phyloP scores from a whole-genome alignment of 1,140 invertebrate genomes.

The Drosophila bocki region DNA sequence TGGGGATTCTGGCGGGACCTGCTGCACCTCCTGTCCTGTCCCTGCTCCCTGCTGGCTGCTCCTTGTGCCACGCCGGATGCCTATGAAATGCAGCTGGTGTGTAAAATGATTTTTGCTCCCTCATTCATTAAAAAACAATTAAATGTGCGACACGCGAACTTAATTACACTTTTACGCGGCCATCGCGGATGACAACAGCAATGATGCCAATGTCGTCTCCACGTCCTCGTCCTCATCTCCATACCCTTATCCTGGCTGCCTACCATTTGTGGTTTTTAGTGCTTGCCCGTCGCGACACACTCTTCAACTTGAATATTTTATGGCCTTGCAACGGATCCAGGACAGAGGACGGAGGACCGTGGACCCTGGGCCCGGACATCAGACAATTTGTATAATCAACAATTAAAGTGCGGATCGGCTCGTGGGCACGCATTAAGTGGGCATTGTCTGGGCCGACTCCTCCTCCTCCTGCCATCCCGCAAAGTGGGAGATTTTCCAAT shows the following conservation, averaged over 20 bases:
- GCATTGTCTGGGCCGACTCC: constrained; percentile 47
- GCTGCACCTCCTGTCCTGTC: not conserved
- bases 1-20: not conserved
- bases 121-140: constrained; percentile 80
- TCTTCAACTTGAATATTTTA: constrained; percentile 68
- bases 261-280: constrained; percentile 36
- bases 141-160: constrained; percentile 75
- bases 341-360: not conserved
- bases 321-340: constrained; percentile 42
- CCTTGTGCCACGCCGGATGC: constrained; percentile 10
- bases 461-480: not conserved
- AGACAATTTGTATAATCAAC: constrained; percentile 70
- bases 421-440: constrained; percentile 64
- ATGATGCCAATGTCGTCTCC: constrained; percentile 36
- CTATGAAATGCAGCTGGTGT: constrained; percentile 62
- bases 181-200: constrained; percentile 34
- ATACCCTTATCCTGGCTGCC: constrained; percentile 3
- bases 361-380: constrained; percentile 16
- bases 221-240: not conserved
- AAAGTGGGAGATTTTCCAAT: constrained; percentile 54
- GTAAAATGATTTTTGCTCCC: constrained; percentile 64
- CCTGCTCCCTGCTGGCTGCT: not conserved
- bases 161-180: constrained; percentile 76
- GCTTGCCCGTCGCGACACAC: constrained; percentile 29
- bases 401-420: constrained; percentile 68